Evolutionary conservation across 2,113 vertebrate species (phyloP).

Genomic region (Tapirus terrestris): DNA sequence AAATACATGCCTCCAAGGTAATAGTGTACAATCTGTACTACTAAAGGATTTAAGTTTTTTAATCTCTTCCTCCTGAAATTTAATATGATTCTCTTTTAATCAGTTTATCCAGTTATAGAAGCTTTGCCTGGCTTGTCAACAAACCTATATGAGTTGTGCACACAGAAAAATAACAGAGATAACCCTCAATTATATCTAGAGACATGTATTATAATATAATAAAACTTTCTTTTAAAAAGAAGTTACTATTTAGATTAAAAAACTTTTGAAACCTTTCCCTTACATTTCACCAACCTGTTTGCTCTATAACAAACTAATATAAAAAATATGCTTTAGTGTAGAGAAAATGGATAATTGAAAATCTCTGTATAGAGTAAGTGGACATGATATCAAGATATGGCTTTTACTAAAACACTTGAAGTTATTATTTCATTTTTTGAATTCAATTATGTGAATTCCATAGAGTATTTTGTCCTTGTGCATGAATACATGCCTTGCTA

Average conservation of each 20-base stretch:
- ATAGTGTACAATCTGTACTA: not conserved
- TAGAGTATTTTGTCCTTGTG: not conserved
- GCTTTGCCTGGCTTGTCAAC: not conserved
- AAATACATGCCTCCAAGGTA: not conserved
- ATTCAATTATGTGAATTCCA: not conserved
- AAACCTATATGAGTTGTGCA: not conserved
- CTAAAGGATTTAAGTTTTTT: not conserved
- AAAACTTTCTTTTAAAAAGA: not conserved
- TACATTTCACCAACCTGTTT: not conserved
- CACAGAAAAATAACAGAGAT: conserved; percentile 25
- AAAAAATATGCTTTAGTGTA: not conserved
- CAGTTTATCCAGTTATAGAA: not conserved
- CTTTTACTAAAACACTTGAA: not conserved
- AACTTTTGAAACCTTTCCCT: not conserved
- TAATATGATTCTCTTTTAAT: not conserved
- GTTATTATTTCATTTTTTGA: not conserved
- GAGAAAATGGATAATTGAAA: conserved; percentile 53
- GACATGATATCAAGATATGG: not conserved
- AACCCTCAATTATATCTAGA: not conserved
- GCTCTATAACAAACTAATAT: conserved; percentile 31
- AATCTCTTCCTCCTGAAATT: not conserved
- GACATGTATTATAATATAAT: not conserved
- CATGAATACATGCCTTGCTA: not conserved
- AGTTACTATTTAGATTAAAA: not conserved
- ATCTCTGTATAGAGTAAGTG: not conserved